These are phyloP conservation scores for Copsychus sechellarum DNA, from an alignment of 2,113 vertebrate genomes.

Conservation along the genomic window DNA sequence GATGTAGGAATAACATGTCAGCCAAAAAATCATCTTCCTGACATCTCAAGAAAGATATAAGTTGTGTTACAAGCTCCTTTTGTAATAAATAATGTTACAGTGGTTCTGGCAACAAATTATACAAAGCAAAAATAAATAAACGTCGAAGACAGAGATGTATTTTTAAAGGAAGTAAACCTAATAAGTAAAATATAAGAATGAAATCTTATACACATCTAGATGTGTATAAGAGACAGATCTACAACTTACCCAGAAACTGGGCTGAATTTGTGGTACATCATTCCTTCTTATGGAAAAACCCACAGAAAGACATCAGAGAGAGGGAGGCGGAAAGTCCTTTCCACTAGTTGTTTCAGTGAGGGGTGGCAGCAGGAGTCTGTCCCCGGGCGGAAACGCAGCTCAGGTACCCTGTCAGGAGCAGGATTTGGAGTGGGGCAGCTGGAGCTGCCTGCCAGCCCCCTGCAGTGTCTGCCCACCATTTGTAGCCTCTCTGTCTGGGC, in stretches of 20 bases:
- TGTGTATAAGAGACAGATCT: too few relatives aligned
- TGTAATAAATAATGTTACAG: background rate
- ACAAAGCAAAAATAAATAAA: background rate
- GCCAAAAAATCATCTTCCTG: background rate
- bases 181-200: background rate
- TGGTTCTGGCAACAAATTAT: background rate
- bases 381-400: rapidly evolving
- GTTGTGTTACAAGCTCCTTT: background rate
- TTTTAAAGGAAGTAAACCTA: conserved; percentile 25
- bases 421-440: background rate
- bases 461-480: background rate
- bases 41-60: background rate
- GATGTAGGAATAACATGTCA: background rate
- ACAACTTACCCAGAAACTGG: background rate
- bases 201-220: too few relatives aligned
- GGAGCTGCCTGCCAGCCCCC: background rate
- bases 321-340: background rate
- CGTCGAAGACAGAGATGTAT: background rate
- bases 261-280: background rate
- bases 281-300: background rate
- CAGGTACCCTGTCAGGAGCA: background rate
- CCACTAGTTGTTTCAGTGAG: background rate
- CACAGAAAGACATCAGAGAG: background rate
- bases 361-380: background rate
- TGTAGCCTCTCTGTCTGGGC: background rate